Evolutionary conservation across 2,113 vertebrate species (phyloP).

Genomic region (Brachypodius melanocephalos): DNA sequence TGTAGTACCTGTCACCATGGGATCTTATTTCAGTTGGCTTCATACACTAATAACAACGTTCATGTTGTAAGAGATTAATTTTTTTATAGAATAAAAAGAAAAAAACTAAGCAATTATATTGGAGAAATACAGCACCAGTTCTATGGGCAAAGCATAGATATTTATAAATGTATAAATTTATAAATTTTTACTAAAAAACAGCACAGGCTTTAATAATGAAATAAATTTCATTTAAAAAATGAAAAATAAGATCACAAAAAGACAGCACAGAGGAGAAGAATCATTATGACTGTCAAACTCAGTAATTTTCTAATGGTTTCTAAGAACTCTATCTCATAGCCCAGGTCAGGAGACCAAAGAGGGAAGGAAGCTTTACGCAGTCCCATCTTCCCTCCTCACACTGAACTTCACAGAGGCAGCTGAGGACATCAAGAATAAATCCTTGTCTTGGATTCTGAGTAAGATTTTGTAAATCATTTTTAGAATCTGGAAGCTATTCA

Average conservation of each 20-base stretch:
- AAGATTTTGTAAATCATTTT: background rate
- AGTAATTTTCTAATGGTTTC: background rate
- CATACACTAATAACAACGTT: background rate
- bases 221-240: background rate
- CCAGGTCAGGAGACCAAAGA: background rate
- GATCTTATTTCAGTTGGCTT: background rate
- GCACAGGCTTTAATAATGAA: background rate
- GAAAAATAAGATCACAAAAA: background rate
- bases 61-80: background rate
- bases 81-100: background rate
- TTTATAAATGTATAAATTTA: background rate
- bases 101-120: background rate
- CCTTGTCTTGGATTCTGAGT: background rate
- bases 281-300: background rate
- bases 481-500: constrained; percentile 6
- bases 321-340: background rate
- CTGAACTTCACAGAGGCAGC: background rate
- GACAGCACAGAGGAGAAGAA: background rate
- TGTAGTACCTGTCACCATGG: background rate
- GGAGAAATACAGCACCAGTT: background rate
- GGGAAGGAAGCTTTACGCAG: rapidly evolving
- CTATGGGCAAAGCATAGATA: background rate
- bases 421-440: background rate
- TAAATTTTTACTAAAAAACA: background rate
- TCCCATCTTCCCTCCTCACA: background rate